Percentiles rank a stretch among this genome's conserved stretches.
phyloP scores from a whole-genome alignment of 2,888 invertebrate genomes.

The Drosophila buzzatii region DNA sequence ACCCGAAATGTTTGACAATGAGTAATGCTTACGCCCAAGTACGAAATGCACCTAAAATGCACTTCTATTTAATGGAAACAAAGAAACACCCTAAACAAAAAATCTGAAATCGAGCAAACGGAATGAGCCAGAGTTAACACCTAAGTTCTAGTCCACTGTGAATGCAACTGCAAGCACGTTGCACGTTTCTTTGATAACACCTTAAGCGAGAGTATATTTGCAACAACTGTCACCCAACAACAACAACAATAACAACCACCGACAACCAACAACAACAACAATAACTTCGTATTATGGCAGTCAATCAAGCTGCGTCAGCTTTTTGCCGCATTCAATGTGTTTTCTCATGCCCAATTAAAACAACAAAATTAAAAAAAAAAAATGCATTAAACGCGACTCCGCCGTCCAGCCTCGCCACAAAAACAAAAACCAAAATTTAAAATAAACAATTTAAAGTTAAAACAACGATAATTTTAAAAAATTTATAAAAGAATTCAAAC shows the following conservation, averaged over 20 bases:
- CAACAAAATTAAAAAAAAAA: conserved; percentile 21
- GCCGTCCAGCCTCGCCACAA: conserved; percentile 46
- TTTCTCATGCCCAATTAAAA: conserved; percentile 41
- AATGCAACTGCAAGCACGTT: conserved; percentile 37
- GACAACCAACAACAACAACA: conserved; percentile 13
- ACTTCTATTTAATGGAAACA: not conserved
- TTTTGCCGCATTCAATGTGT: conserved; percentile 56
- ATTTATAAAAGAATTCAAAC: not conserved
- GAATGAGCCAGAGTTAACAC: conserved; percentile 23
- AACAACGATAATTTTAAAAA: conserved; percentile 15
- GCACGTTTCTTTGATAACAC: conserved; percentile 51
- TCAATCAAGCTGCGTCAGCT: conserved; percentile 71
- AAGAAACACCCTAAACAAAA: conserved; percentile 18
- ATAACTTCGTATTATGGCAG: conserved; percentile 79
- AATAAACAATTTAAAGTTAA: not conserved
- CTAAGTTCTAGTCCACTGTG: conserved; percentile 38
- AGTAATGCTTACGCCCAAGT: conserved; percentile 67
- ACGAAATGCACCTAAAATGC: conserved; percentile 54
- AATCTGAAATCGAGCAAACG: conserved; percentile 4
- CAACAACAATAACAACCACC: conserved; percentile 10
- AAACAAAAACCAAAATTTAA: conserved; percentile 5
- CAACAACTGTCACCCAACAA: conserved; percentile 30
- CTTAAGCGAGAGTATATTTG: conserved; percentile 27
- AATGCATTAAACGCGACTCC: conserved; percentile 52
- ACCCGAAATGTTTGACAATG: conserved; percentile 10